Base-by-base conservation (phyloP, 1,140 invertebrate genomes). In the Mesaphorura yosii region DNA sequence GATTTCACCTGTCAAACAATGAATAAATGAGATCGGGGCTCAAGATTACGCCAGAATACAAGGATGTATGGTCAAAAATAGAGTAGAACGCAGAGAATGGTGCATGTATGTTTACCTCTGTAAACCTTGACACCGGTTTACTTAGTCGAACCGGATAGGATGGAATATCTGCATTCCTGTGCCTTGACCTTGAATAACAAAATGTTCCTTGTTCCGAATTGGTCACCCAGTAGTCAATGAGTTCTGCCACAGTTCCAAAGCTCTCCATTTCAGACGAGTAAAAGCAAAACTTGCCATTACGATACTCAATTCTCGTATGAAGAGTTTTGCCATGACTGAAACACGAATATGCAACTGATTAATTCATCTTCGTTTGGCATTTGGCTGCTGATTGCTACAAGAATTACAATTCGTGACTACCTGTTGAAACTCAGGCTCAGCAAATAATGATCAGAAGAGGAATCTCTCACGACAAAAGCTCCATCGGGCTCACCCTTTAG, bases 381-480 rank as follows among this genome's bases (percentile, higher is more conserved):
- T n/a, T n/a, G n/a, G n/a, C n/a, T n/a, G n/a, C n/a, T n/a, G n/a
- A n/a, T n/a, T n/a, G n/a, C n/a, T n/a, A n/a, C n/a, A n/a, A n/a
- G n/a, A 34, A 12, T 51, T 20, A 22, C 20, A 23, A 19, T 10
- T 46, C 22, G 29, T 31, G 39, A 37, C 23, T 44, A 60, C 59
- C 59, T 60, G 38, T 60, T 60, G 31, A 61, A 86, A 66, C 81
- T 84, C 17, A 87, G 68, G 25, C 75, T 77, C 39, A 86, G 73
- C 37, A 83, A 69, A 64, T 82, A 79, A 62, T 76, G 74, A 59
- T 82, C 77, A 52, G 82, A 81, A 1, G 79, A 80, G 12, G 82
- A 85, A 66, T 86, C 83, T 19, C 83, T 72, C 6, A 87, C 81
- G 38, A 87, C 69, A 69, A 87, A 87, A 51, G 83, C 78, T 51